Conservation (phyloP, 2,113 vertebrate species). For the Trichechus manatus region DNA sequence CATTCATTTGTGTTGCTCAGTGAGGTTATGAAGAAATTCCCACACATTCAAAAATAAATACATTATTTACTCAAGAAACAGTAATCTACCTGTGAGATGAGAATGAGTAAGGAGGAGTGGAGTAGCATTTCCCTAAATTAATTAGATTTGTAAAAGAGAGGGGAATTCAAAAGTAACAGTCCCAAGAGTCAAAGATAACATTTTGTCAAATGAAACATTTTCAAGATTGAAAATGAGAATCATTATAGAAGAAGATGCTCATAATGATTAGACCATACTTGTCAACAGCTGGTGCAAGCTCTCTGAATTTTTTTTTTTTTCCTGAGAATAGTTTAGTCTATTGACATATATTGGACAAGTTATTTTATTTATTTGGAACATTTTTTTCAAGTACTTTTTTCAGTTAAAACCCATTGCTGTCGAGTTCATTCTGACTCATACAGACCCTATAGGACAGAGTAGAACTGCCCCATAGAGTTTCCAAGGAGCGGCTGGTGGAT, state of each 20-base stretch:
- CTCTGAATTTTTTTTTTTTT: not conserved
- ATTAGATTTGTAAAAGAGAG: not conserved
- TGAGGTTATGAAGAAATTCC: not conserved
- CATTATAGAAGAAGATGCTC: not conserved
- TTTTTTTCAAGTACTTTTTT: not conserved
- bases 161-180: not conserved
- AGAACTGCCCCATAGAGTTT: too few species aligned
- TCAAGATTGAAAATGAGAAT: not conserved
- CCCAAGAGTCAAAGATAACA: not conserved
- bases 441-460: too few species aligned
- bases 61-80: not conserved
- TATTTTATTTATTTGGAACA: not conserved
- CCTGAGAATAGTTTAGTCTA: not conserved
- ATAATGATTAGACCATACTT: not conserved
- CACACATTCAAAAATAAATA: not conserved
- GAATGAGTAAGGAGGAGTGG: not conserved
- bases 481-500: too few species aligned
- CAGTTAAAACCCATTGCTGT: too few species aligned
- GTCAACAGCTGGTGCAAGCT: not conserved
- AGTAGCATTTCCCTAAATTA: not conserved
- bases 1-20: not conserved
- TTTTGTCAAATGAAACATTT: not conserved
- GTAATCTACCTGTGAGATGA: not conserved
- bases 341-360: not conserved
- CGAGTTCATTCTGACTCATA: too few species aligned